A percentile compares a stretch with the other conserved stretches of the same genome.
These are phyloP conservation scores for Pomatorhinus ruficollis DNA, from an alignment of 2,113 vertebrate genomes.

Conservation along the genomic window DNA sequence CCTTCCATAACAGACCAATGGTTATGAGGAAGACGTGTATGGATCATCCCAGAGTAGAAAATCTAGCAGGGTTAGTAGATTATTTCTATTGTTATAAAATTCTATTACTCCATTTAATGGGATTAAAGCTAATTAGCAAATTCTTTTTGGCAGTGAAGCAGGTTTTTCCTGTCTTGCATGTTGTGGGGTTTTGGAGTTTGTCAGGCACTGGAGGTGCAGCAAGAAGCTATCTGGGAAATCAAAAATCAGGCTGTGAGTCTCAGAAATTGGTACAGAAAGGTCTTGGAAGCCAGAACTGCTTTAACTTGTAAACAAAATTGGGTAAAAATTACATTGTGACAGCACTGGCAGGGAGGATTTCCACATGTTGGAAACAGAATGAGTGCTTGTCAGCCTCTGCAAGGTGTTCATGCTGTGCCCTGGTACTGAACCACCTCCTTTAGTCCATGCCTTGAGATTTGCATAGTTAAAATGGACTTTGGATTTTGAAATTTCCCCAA, in stretches of 20 bases:
- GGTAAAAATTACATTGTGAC: neutral
- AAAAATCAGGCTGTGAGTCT: neutral
- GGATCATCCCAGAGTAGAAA: conserved; percentile 75
- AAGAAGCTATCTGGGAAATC: neutral
- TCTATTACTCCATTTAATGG: neutral
- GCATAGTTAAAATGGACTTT: neutral
- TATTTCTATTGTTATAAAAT: neutral
- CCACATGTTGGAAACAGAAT: fast-evolving
- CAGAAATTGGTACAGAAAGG: neutral
- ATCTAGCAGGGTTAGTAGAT: conserved; percentile 88
- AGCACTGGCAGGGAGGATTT: neutral
- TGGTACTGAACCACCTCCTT: neutral
- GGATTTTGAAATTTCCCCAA: neutral
- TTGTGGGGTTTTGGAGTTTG: neutral
- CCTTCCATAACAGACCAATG: conserved; percentile 78
- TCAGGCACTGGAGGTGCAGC: neutral
- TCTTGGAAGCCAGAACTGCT: neutral
- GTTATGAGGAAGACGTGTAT: conserved; percentile 78
- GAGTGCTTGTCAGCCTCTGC: neutral
- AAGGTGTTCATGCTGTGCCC: fast-evolving
- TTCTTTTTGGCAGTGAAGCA: neutral
- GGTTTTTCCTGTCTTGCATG: conserved; percentile 1
- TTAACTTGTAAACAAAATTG: neutral
- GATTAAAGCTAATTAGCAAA: conserved; percentile 33
- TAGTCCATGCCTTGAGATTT: neutral